These are phyloP conservation scores for Coregonus clupeaformis DNA, from an alignment of 2,113 vertebrate genomes.

Conservation along the genomic window DNA sequence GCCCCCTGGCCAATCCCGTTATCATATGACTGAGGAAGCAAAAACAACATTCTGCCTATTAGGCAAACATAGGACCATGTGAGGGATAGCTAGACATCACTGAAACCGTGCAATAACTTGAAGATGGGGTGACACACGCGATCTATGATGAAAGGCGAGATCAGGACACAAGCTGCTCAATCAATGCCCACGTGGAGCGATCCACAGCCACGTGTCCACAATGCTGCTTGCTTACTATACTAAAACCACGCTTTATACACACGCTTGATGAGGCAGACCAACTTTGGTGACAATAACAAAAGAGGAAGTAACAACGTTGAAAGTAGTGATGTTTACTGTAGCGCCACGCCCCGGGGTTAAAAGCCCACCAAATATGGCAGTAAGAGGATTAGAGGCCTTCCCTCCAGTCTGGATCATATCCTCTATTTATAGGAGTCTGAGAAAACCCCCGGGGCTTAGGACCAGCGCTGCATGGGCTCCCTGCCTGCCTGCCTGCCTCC, in stretches of 20 bases:
- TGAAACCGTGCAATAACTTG: too few relatives aligned
- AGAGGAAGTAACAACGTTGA: neutral
- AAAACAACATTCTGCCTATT: conserved; percentile 20
- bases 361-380: conserved; percentile 7
- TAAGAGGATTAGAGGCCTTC: conserved; percentile 30
- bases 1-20: conserved; percentile 93
- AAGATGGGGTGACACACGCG: neutral
- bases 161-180: neutral
- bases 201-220: neutral
- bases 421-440: conserved; percentile 26
- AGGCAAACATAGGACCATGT: neutral
- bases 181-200: neutral
- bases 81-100: too few relatives aligned
- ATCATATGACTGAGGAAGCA: conserved; percentile 87
- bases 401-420: neutral
- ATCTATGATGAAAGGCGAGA: neutral
- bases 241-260: neutral
- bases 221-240: neutral
- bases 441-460: conserved; percentile 10
- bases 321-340: neutral
- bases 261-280: neutral
- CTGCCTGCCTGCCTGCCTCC: neutral
- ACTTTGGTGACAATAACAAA: neutral
- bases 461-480: neutral
- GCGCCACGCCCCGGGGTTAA: neutral